Percentiles rank a stretch among this genome's conserved stretches.
Evolutionary conservation across 2,888 invertebrate genomes (phyloP).

Genomic region (Synanthedon myopaeformis): DNA sequence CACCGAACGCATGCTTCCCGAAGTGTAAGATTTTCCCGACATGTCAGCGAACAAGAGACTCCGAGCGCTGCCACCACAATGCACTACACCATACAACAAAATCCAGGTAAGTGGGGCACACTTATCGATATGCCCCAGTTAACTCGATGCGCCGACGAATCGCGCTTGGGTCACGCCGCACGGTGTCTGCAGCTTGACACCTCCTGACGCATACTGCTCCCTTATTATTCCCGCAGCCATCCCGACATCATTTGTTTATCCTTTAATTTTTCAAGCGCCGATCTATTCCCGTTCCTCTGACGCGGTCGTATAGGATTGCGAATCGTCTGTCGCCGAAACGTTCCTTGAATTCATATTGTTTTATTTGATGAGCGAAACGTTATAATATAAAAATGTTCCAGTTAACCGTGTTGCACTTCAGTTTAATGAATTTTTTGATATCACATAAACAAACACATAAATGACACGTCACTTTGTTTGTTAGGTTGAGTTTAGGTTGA

Average conservation of each 20-base stretch:
- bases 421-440: too few relatives aligned
- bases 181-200: conserved; percentile 62
- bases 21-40: conserved; percentile 57
- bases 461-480: neutral
- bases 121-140: conserved; percentile 12
- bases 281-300: conserved; percentile 65
- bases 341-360: conserved; percentile 48
- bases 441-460: neutral
- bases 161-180: conserved; percentile 50
- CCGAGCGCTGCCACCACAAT: conserved; percentile 15
- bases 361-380: conserved; percentile 3
- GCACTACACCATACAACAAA: conserved; percentile 19
- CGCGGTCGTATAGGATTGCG: conserved; percentile 46
- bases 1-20: conserved; percentile 67
- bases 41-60: neutral
- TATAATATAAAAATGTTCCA: neutral
- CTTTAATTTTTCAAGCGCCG: conserved; percentile 57
- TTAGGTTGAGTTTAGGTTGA: conserved; percentile 3
- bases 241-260: conserved; percentile 66
- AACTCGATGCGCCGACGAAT: conserved; percentile 45
- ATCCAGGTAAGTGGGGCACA: conserved; percentile 59
- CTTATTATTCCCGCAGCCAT: conserved; percentile 58
- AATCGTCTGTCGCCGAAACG: conserved; percentile 48
- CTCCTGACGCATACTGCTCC: conserved; percentile 60
- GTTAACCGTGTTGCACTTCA: too few relatives aligned